Evolutionary conservation across 2,888 invertebrate genomes (phyloP).

Genomic region (Netelia virgata): DNA sequence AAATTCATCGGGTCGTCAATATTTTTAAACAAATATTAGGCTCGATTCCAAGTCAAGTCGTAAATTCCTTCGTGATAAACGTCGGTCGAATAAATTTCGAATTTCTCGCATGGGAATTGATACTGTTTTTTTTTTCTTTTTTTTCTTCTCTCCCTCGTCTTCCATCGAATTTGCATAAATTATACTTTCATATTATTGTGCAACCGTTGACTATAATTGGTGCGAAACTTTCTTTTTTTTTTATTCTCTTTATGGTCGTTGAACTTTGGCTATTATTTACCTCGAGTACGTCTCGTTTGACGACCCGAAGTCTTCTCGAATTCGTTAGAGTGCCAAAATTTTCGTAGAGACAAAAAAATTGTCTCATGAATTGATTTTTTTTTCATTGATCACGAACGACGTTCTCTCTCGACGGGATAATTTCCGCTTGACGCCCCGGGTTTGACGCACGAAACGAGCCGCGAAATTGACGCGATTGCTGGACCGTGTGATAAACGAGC

Average conservation of each 20-base stretch:
- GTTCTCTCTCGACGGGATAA: conserved; percentile 28
- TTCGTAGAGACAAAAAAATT: no score
- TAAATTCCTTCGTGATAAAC: neutral
- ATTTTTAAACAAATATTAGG: neutral
- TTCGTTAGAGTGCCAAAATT: conserved; percentile 17
- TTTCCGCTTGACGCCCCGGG: neutral
- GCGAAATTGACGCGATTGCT: conserved; percentile 34
- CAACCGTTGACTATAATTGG: conserved; percentile 68
- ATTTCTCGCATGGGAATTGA: neutral
- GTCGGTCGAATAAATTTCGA: neutral
- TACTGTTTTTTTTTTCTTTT: neutral
- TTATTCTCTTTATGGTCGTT: conserved; percentile 74
- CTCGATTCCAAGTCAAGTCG: neutral
- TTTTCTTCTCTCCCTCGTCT: conserved; percentile 8
- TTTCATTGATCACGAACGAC: neutral
- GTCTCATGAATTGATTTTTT: neutral
- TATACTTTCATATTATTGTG: conserved; percentile 68
- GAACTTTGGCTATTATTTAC: conserved; percentile 73
- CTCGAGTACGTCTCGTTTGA: conserved; percentile 46
- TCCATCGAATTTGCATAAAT: conserved; percentile 35
- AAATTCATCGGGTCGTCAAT: no score
- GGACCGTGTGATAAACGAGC: conserved; percentile 36
- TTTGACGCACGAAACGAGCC: conserved; percentile 9
- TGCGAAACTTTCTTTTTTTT: conserved; percentile 72
- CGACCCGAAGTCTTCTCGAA: conserved; percentile 14